A percentile compares a stretch with the other conserved stretches of the same genome.
These are phyloP conservation scores for Caretta caretta DNA, from an alignment of 2,113 vertebrate genomes.

Conservation along the genomic window DNA sequence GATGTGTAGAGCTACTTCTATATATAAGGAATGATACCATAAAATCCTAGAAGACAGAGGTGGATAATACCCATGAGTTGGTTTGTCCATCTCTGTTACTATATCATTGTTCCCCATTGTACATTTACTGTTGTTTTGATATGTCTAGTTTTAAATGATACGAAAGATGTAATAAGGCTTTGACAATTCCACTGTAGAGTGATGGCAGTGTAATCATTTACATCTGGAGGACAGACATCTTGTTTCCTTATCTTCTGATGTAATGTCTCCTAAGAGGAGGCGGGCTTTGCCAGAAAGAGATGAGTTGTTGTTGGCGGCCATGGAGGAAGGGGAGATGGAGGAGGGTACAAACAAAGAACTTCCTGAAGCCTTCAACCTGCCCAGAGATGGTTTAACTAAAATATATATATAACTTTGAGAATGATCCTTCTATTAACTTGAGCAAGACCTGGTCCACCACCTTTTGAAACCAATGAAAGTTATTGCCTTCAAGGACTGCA, in stretches of 20 bases:
- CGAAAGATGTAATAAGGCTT: conserved; percentile 49
- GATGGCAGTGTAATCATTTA: background rate
- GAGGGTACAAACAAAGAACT: background rate
- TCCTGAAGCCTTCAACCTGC: background rate
- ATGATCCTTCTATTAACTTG: background rate
- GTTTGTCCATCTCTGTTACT: conserved; percentile 25
- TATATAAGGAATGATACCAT: background rate
- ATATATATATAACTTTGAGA: fast-evolving
- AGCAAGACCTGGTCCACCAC: background rate
- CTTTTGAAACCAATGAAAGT: conserved; percentile 12
- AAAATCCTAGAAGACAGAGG: background rate
- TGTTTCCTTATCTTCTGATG: conserved; percentile 7
- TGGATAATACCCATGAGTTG: conserved; percentile 23
- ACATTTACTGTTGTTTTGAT: conserved; percentile 45
- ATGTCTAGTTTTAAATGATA: conserved; percentile 9
- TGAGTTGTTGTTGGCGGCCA: background rate
- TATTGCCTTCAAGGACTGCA: background rate
- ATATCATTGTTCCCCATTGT: background rate
- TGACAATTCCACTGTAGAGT: background rate
- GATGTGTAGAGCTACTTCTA: fast-evolving
- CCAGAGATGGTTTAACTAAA: background rate
- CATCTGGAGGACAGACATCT: background rate
- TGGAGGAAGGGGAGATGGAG: background rate
- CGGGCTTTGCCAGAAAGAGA: background rate
- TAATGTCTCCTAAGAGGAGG: background rate